Evolutionary conservation across 2,113 vertebrate genomes (phyloP).

Genomic region (Ochotona curzoniae): DNA sequence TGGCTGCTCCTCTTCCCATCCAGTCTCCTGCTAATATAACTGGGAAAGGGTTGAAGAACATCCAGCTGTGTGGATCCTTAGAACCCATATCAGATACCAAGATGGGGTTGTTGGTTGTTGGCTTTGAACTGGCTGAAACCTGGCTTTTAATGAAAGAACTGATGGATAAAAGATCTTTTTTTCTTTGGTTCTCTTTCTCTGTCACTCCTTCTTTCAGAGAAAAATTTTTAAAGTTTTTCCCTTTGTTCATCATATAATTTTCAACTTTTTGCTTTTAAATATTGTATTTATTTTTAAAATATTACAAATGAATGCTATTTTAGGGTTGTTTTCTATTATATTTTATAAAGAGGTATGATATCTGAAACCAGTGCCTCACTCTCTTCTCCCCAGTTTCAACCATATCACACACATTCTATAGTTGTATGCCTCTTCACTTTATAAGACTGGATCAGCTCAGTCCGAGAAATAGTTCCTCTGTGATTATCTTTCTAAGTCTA

Average conservation of each 20-base stretch:
- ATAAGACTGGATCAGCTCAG: conserved; percentile 29
- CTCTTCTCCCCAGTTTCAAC: neutral
- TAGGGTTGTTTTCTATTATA: neutral
- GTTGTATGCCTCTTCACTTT: neutral
- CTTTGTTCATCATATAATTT: neutral
- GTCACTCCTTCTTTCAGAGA: too few species aligned
- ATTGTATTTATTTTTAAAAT: neutral
- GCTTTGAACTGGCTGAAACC: too few species aligned
- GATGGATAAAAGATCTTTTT: too few species aligned
- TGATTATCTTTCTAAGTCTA: conserved; percentile 13
- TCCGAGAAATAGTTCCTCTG: neutral
- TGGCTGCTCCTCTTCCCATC: too few species aligned
- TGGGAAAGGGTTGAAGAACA: too few species aligned
- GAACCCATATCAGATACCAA: too few species aligned
- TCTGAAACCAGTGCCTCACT: neutral
- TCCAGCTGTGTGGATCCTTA: too few species aligned
- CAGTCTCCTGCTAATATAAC: too few species aligned
- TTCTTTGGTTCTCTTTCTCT: too few species aligned
- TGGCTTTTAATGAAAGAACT: too few species aligned
- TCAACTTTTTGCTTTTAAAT: neutral
- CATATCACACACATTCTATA: neutral
- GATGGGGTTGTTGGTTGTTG: too few species aligned
- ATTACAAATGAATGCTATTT: neutral
- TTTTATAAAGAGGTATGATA: neutral
- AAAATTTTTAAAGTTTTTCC: neutral